Conservation (phyloP, 2,797 vertebrate genomes). For the Epinephelus coioides region DNA sequence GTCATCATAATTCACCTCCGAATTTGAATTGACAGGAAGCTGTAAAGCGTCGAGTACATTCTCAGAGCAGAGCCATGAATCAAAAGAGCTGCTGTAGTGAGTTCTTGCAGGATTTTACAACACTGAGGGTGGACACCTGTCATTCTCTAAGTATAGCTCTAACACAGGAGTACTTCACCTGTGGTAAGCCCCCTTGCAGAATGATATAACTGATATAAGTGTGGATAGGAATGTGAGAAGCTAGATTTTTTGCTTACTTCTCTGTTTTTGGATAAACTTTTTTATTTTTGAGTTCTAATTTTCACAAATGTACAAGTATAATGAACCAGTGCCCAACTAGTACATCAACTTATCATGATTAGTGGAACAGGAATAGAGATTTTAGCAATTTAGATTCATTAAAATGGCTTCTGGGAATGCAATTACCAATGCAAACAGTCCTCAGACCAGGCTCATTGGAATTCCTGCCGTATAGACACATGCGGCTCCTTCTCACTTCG, state of each 20-base stretch:
- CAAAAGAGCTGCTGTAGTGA: constrained; percentile 33
- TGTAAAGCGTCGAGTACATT: constrained; percentile 47
- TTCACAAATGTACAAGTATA: constrained; percentile 18
- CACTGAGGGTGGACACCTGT: constrained; percentile 70
- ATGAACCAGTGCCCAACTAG: constrained; percentile 24
- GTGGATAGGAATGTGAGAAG: constrained; percentile 48
- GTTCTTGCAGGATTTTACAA: constrained; percentile 52
- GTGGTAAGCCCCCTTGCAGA: constrained; percentile 40
- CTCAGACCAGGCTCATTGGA: constrained; percentile 64
- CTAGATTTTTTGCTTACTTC: constrained; percentile 11
- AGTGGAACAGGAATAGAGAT: constrained; percentile 52
- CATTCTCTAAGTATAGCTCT: constrained; percentile 73
- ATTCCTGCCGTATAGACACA: constrained; percentile 63
- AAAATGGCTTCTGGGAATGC: constrained; percentile 64
- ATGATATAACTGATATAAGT: constrained; percentile 17
- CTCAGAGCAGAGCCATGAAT: constrained; percentile 49
- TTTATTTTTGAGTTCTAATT: constrained; percentile 23
- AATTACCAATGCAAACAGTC: constrained; percentile 62
- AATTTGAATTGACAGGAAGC: constrained; percentile 60
- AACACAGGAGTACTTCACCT: constrained; percentile 63
- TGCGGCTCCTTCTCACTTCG: constrained; percentile 44
- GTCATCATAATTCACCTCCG: constrained; percentile 45
- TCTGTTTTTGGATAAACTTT: constrained; percentile 18
- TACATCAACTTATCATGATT: constrained; percentile 48
- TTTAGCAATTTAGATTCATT: constrained; percentile 65